Evolutionary conservation across 2,797 vertebrate genomes (phyloP).

Genomic region (Peromyscus attwateri): DNA sequence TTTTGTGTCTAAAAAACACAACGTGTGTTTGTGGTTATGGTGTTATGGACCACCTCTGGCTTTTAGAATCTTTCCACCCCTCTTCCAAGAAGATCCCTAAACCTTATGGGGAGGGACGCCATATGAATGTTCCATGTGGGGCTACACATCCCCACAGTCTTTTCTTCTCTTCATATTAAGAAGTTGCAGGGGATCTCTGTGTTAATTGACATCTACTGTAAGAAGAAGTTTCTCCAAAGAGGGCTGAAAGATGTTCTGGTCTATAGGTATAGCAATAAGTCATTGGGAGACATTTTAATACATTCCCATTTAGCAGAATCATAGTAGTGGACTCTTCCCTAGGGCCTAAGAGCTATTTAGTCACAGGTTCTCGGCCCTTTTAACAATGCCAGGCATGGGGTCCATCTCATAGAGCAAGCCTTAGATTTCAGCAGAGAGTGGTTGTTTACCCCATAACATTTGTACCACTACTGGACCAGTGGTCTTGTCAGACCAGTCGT

Average conservation of each 20-base stretch:
- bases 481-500: neutral
- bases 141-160: neutral
- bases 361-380: neutral
- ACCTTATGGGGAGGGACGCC: neutral
- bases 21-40: too few species aligned
- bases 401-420: neutral
- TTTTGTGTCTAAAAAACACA: neutral
- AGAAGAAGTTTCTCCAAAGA: neutral
- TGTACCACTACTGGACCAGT: neutral
- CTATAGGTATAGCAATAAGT: neutral
- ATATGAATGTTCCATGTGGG: neutral
- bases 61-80: neutral
- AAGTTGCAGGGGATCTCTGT: neutral
- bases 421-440: neutral
- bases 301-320: neutral
- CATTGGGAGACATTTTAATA: neutral
- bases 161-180: neutral
- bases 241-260: neutral
- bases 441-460: neutral
- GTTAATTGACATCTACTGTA: neutral
- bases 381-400: neutral
- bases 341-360: neutral
- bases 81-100: neutral
- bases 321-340: neutral
- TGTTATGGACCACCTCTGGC: neutral